Evolutionary conservation across 2,113 vertebrate genomes (phyloP), one percentile per base, ranked within the genome.

Genomic region (Cettia cetti): DNA sequence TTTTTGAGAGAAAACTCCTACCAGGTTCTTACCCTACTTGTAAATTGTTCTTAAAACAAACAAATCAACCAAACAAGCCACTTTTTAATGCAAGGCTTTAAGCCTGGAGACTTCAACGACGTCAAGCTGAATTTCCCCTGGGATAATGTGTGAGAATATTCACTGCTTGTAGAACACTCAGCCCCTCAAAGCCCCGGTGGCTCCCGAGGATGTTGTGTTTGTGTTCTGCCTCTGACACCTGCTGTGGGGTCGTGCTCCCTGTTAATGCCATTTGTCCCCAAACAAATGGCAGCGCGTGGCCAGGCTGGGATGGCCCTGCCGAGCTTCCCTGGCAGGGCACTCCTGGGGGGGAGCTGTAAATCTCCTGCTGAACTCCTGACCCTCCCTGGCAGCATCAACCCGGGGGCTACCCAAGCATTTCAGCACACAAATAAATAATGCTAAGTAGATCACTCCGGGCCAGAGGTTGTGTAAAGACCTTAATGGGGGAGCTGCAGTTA

Each of bases 381-480:
- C 95, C 42, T 39, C 53, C 45, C 57, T 94, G 94, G 92, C 95
- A 95, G 92, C 9, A 89, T 44, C 94, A 79, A 7, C 88, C 6
- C 39, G 52, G 75, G 90, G 96, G 88, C 94, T 57, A 37, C 21
- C 90, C 94, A 10, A 75, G 89, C 93, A 10, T 94, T 95, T 88
- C 90, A 79, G 60, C 10, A 4, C 77, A 64, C 88, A 94, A 76
- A 96, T 96, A 96, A 97, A 96, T 96, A 96, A 94, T 69, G 92
- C 81, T 96, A 92, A 96, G 84, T 60, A 47, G 92, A 95, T 96
- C 94, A 70, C 92, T 94, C 17, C 35, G n/a, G 93, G 90, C 90
- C 94, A 94, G 94, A 96, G 94, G 94, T 92, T 94, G 95, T 94
- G 88, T 96, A 94, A 96, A 97, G 92, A 71, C 77, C 83, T 92